Base-by-base conservation (phyloP, 2,888 invertebrate species). In the Lobophora halterata region DNA sequence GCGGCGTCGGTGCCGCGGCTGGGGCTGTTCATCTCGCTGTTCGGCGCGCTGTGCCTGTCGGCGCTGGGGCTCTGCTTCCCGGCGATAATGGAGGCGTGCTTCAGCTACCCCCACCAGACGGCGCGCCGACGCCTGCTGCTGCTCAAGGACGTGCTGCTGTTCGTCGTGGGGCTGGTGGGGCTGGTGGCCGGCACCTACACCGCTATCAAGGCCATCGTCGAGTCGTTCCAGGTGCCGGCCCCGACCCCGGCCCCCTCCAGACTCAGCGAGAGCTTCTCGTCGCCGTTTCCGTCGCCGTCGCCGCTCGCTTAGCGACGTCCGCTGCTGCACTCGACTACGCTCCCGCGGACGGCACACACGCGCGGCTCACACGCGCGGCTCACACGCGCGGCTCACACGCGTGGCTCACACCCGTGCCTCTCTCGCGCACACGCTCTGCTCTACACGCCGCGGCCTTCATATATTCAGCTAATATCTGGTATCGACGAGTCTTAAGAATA, bases 41-140 rank as follows among this genome's bases (percentile, higher is more conserved):
- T 95, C 62, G 97, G 97, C 5, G 97, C 97, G 1, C 88, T 97
- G 5, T 96, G 96, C 46, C 88, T 97, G 26, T 95, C 97, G 0
- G 94, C 94, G 0, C 88, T 97, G 48, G 97, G 97, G 1, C 89
- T 98, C 38, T 93, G 95, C 20, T 95, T 97, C 69, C 97, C 97
- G 2, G 96, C 96, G 0, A 92, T 83, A 28, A 79, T 83, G 78
- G 83, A 83, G 52, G 53, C 68, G 18, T 73, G 90, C 55, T 46
- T 77, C 21, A 41, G 61, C 42, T 94, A 91, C 90, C 90, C 92
- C 10, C 73, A 88, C n/a, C 90, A 91, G 1, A 77, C 78, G 2
- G 40, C 46, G 45, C 42, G 49, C 17, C 9, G 63, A 8, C 53
- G 60, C 1, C 62, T 69, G 18, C 10, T 26, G 1, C 64, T 71